Evolutionary conservation across 2,888 invertebrate species (phyloP).

Genomic region (Erannis defoliaria): DNA sequence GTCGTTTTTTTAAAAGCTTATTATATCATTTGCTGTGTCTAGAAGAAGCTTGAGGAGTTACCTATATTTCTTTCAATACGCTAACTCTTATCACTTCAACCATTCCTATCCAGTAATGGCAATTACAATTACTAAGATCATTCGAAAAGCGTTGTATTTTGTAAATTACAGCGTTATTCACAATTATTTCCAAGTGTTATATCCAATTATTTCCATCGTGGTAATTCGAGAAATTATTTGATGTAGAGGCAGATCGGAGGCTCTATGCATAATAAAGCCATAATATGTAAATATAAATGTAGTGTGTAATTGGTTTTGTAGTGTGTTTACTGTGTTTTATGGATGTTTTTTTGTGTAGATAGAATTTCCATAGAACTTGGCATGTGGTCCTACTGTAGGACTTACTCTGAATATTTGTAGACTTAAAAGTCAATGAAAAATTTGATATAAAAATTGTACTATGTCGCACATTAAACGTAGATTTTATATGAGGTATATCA

Average conservation of each 20-base stretch:
- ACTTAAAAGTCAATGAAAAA: background rate
- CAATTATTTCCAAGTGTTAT: constrained; percentile 58
- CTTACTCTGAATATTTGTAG: no score
- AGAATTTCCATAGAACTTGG: background rate
- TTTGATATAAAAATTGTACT: background rate
- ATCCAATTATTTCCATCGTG: constrained; percentile 36
- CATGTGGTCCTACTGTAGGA: background rate
- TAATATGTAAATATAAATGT: constrained; percentile 30
- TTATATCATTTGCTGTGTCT: no score
- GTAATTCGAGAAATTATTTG: constrained; percentile 32
- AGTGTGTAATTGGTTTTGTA: constrained; percentile 28
- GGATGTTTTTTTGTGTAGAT: constrained; percentile 1
- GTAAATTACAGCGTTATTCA: constrained; percentile 64
- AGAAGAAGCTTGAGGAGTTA: no score
- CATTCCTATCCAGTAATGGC: constrained; percentile 47
- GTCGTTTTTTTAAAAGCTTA: no score
- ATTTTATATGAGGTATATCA: background rate
- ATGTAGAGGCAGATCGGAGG: constrained; percentile 25
- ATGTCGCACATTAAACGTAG: background rate
- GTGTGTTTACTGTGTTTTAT: constrained; percentile 14
- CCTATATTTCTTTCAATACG: constrained; percentile 1
- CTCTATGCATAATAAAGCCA: constrained; percentile 33
- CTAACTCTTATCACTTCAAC: constrained; percentile 4
- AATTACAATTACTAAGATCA: constrained; percentile 70
- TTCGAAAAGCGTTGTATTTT: constrained; percentile 66